phyloP scores from a whole-genome alignment of 1,140 invertebrate species.

The Oncopeltus fasciatus region DNA sequence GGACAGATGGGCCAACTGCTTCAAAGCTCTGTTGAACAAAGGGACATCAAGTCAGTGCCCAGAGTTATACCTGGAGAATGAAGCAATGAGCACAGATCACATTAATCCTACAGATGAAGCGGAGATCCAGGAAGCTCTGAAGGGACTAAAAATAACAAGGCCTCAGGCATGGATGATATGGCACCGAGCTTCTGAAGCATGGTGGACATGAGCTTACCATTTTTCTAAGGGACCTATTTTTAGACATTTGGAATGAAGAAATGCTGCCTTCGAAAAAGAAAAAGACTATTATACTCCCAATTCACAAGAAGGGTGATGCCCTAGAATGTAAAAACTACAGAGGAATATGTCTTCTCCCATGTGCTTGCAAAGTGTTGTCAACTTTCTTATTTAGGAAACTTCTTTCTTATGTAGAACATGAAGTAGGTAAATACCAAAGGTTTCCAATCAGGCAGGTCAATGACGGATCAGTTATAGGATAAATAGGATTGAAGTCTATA shows the following conservation, averaged over 20 bases:
- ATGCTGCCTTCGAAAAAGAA: neutral
- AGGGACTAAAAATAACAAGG: neutral
- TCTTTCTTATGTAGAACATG: neutral
- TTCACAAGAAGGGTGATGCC: neutral
- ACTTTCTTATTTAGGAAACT: neutral
- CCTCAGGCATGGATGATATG: too few relatives aligned
- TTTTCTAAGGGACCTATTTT: neutral
- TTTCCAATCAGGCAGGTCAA: neutral
- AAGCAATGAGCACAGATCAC: neutral
- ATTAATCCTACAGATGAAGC: neutral
- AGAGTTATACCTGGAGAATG: neutral
- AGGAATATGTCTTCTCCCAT: neutral
- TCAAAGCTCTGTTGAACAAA: neutral
- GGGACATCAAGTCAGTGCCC: neutral
- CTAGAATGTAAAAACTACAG: neutral
- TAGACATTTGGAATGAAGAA: neutral
- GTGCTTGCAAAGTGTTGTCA: neutral
- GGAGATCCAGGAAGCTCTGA: neutral
- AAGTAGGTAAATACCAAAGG: neutral
- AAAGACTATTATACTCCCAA: neutral
- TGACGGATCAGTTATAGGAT: neutral
- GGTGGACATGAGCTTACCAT: neutral
- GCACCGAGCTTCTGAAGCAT: neutral
- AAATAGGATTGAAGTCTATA: neutral
- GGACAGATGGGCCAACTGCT: neutral